Evolutionary conservation across 2,797 vertebrate genomes (phyloP).

Genomic region (Siniperca scherzeri): DNA sequence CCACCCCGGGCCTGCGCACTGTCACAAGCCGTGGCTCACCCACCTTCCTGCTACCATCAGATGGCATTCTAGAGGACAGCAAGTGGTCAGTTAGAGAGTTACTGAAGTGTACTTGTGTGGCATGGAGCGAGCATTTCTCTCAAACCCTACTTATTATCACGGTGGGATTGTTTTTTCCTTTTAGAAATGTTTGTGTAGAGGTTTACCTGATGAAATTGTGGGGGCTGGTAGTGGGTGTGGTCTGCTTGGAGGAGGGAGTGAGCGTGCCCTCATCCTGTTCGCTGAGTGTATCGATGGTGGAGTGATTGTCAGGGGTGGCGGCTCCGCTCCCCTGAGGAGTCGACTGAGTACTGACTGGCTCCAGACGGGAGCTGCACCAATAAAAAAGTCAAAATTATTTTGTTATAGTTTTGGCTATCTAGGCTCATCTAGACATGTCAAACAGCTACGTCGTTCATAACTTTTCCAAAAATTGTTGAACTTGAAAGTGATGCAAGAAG

Average conservation of each 20-base stretch:
- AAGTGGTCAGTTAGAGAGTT: not conserved
- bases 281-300: slow-evolving; percentile 93
- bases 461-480: not conserved
- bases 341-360: slow-evolving; percentile 90
- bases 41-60: slow-evolving; percentile 87
- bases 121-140: not conserved
- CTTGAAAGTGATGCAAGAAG: not conserved
- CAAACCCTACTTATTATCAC: not conserved
- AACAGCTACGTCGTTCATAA: not conserved
- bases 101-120: not conserved
- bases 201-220: slow-evolving; percentile 88
- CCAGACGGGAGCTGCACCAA: slow-evolving; percentile 90
- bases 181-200: not conserved
- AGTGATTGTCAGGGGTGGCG: slow-evolving; percentile 93
- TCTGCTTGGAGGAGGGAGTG: slow-evolving; percentile 95
- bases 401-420: not conserved
- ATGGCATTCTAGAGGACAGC: slow-evolving; percentile 83
- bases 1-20: slow-evolving; percentile 91
- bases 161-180: not conserved
- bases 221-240: slow-evolving; percentile 93
- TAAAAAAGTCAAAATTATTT: not conserved
- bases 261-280: slow-evolving; percentile 98
- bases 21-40: slow-evolving; percentile 89
- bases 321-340: slow-evolving; percentile 90
- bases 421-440: not conserved